A percentile compares a stretch with the other conserved stretches of the same genome.
phyloP scores from a whole-genome alignment of 2,888 invertebrate genomes.

The Dryomyza anilis region DNA sequence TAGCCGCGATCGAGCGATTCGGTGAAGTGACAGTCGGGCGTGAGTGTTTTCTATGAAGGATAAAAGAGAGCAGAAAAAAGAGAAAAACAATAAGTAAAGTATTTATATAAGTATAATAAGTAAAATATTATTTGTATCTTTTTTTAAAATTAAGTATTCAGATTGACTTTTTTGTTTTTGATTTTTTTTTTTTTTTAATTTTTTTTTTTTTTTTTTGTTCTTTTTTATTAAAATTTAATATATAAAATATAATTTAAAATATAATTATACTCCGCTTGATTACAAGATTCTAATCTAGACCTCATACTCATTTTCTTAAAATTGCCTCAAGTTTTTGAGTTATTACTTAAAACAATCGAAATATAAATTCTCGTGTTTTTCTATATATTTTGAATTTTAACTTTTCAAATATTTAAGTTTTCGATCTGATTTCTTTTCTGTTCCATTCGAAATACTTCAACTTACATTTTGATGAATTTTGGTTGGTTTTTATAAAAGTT shows the following conservation, averaged over 20 bases:
- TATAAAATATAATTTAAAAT: neutral
- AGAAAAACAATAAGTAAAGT: neutral
- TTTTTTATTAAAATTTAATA: neutral
- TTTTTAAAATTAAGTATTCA: neutral
- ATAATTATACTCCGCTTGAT: neutral
- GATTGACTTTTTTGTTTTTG: neutral
- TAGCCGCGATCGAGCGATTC: conserved; percentile 52
- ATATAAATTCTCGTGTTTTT: too few species aligned
- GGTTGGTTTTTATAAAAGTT: too few species aligned
- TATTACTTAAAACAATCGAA: too few species aligned
- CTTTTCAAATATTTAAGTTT: too few species aligned
- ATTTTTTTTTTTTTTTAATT: neutral
- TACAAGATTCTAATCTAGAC: neutral
- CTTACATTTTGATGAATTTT: too few species aligned
- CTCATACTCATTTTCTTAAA: neutral
- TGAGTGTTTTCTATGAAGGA: conserved; percentile 49
- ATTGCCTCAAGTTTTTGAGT: neutral
- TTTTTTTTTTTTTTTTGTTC: neutral
- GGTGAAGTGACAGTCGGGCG: conserved; percentile 53
- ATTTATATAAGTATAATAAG: too few species aligned
- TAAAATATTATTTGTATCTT: too few species aligned
- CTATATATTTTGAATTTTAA: too few species aligned
- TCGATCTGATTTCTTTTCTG: too few species aligned
- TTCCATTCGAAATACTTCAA: too few species aligned
- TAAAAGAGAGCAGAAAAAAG: conserved; percentile 4